Conservation (phyloP, 2,797 vertebrate genomes). For the Fistularia commersonii region DNA sequence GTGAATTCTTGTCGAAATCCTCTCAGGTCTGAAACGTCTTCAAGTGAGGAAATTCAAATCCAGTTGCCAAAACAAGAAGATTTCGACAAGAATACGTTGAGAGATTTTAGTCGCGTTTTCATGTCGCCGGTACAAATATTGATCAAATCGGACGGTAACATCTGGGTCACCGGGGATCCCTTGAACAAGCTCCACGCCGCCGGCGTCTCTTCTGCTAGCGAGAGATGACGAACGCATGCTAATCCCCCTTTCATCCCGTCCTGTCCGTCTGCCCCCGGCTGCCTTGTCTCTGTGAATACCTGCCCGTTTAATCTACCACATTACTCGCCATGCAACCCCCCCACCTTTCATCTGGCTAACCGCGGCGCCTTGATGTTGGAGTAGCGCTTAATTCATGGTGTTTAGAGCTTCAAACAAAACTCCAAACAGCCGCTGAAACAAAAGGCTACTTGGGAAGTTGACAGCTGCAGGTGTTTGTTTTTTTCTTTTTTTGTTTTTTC, state of each 20-base stretch:
- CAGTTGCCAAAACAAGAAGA: too few relatives aligned
- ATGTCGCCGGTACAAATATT: too few relatives aligned
- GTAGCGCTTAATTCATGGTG: conserved; percentile 36
- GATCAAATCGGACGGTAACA: too few relatives aligned
- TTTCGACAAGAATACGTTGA: too few relatives aligned
- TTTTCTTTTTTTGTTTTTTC: conserved; percentile 15
- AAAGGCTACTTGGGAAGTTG: conserved; percentile 50
- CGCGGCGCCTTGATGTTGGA: conserved; percentile 55
- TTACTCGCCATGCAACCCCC: conserved; percentile 19
- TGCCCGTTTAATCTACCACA: conserved; percentile 47
- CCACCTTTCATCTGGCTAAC: conserved; percentile 56
- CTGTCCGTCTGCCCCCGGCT: conserved; percentile 29
- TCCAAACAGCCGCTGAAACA: conserved; percentile 37
- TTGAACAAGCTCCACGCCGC: too few relatives aligned
- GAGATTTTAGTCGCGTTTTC: too few relatives aligned
- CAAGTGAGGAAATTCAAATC: too few relatives aligned
- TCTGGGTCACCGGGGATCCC: too few relatives aligned
- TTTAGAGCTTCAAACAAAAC: conserved; percentile 48
- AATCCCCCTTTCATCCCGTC: conserved; percentile 58
- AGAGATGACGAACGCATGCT: conserved; percentile 48
- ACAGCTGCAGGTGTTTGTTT: background rate
- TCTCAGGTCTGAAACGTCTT: too few relatives aligned
- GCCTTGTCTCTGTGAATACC: conserved; percentile 44
- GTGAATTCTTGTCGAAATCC: too few relatives aligned
- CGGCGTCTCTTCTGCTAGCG: conserved; percentile 22